Conservation (phyloP, 2,797 vertebrate genomes). For the Ctenopoma multispine region DNA sequence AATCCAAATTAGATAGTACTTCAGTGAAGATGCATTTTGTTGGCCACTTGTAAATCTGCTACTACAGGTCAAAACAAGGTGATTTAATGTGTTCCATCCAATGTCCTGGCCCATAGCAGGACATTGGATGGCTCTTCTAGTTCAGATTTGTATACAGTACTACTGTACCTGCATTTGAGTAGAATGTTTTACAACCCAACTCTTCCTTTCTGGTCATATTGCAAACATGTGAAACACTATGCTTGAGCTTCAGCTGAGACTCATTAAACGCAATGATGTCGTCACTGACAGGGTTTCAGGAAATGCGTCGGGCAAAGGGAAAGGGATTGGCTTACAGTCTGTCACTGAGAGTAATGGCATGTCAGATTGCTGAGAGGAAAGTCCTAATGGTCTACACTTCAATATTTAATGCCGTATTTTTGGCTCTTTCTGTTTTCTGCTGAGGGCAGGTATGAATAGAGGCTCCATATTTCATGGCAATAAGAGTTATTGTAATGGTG, state of each 20-base stretch:
- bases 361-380: constrained; percentile 74
- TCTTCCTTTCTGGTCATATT: constrained; percentile 24
- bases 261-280: constrained; percentile 63
- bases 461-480: constrained; percentile 65
- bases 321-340: constrained; percentile 61
- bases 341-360: constrained; percentile 73
- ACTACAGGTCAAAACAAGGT: constrained; percentile 14
- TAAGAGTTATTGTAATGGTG: constrained; percentile 63
- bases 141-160: neutral
- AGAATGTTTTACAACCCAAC: constrained; percentile 12
- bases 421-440: constrained; percentile 66
- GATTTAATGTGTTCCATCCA: constrained; percentile 1
- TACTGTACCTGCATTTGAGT: neutral
- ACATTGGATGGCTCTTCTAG: neutral
- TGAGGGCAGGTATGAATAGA: constrained; percentile 62
- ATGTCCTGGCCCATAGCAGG: constrained; percentile 6
- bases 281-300: constrained; percentile 59
- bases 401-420: constrained; percentile 82
- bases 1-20: constrained; percentile 34
- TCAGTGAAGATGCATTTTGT: constrained; percentile 25
- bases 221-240: constrained; percentile 38
- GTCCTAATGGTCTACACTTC: constrained; percentile 76
- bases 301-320: constrained; percentile 48
- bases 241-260: constrained; percentile 24
- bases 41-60: constrained; percentile 23